phyloP scores from a whole-genome alignment of 2,113 vertebrate species.

The Tragulus kanchil region DNA sequence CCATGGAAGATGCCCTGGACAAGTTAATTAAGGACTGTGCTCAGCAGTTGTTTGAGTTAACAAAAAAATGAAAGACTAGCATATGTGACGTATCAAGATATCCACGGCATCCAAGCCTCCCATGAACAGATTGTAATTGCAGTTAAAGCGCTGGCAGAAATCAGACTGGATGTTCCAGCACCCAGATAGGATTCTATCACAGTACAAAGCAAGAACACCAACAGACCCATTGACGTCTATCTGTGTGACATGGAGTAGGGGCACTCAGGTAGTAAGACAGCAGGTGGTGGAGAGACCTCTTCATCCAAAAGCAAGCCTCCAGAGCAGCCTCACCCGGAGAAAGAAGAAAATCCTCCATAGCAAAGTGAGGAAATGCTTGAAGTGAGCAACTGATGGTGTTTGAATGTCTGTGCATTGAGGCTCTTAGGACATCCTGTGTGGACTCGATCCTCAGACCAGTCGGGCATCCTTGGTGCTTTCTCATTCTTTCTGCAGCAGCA shows the following conservation, averaged over 20 bases:
- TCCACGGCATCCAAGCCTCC: slow-evolving; percentile 81
- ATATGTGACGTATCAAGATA: slow-evolving; percentile 94
- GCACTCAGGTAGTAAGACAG: no score
- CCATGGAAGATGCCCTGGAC: slow-evolving; percentile 89
- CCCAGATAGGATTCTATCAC: slow-evolving; percentile 94
- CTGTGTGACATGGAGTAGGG: no score
- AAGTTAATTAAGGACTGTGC: slow-evolving; percentile 90
- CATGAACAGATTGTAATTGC: slow-evolving; percentile 2
- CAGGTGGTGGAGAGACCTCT: slow-evolving; percentile 8
- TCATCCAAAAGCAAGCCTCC: slow-evolving; percentile 18
- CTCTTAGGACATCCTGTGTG: neutral
- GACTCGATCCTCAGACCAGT: neutral
- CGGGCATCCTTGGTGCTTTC: slow-evolving; percentile 3
- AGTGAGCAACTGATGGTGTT: slow-evolving; percentile 47
- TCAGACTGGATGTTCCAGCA: slow-evolving; percentile 92
- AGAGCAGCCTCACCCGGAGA: neutral
- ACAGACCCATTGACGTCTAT: slow-evolving; percentile 89
- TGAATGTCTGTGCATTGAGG: accelerated
- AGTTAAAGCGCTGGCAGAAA: slow-evolving; percentile 95
- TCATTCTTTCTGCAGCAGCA: neutral
- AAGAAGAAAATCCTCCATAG: slow-evolving; percentile 38
- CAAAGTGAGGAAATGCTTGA: slow-evolving; percentile 45
- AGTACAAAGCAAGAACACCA: slow-evolving; percentile 92
- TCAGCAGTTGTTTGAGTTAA: slow-evolving; percentile 93
- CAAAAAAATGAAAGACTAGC: slow-evolving; percentile 92